These are phyloP conservation scores for Daktulosphaira vitifoliae DNA, from an alignment of 1,140 invertebrate species.

Conservation along the genomic window DNA sequence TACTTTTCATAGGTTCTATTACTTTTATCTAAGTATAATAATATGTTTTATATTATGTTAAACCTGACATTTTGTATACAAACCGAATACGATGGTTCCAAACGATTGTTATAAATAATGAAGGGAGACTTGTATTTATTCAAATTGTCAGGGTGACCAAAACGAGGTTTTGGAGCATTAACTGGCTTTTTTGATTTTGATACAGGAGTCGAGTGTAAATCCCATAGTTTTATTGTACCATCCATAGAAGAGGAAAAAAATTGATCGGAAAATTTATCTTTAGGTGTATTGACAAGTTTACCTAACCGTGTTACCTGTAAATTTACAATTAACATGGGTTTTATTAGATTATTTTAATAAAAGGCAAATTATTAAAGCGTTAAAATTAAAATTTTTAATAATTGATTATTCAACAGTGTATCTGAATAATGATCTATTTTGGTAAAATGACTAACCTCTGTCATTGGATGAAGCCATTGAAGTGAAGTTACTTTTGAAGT, in stretches of 20 bases:
- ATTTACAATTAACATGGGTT: too few species aligned
- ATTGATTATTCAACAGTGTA: too few species aligned
- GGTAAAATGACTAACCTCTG: background rate
- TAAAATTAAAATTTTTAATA: too few species aligned
- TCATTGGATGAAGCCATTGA: slow-evolving; percentile 22
- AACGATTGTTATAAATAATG: slow-evolving; percentile 1
- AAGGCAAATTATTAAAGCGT: too few species aligned
- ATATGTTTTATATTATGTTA: too few species aligned
- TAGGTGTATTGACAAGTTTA: background rate
- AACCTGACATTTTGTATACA: too few species aligned
- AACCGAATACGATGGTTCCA: slow-evolving; percentile 13
- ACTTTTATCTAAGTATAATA: slow-evolving; percentile 22
- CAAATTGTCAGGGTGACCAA: background rate
- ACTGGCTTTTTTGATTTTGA: background rate
- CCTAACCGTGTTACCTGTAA: slow-evolving; percentile 6
- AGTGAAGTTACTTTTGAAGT: background rate
- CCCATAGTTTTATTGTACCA: slow-evolving; percentile 8
- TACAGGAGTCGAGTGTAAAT: background rate
- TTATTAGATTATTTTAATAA: too few species aligned
- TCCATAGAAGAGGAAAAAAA: slow-evolving; percentile 24
- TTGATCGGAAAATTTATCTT: slow-evolving; percentile 5
- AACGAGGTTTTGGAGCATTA: background rate
- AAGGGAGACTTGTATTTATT: slow-evolving; percentile 4
- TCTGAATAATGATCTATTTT: too few species aligned
- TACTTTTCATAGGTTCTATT: background rate